Evolutionary conservation across 2,888 invertebrate genomes (phyloP).

Genomic region (Linyphia triangularis): DNA sequence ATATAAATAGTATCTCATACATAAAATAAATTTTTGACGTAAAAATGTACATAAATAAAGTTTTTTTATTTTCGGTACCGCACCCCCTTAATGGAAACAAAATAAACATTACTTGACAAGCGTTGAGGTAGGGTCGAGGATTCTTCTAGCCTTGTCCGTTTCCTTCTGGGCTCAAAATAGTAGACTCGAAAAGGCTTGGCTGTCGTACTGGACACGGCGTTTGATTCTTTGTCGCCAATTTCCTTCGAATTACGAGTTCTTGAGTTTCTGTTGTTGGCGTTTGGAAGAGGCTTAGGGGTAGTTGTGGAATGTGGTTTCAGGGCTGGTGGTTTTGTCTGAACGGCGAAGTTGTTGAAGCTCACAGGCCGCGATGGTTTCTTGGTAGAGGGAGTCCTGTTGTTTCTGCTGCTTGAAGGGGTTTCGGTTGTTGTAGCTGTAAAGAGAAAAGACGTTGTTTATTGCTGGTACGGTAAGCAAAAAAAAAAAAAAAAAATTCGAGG

Average conservation of each 20-base stretch:
- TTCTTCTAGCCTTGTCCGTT: not conserved
- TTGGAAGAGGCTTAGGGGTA: not conserved
- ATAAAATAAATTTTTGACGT: too few species aligned
- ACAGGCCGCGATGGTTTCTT: not conserved
- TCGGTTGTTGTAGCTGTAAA: not conserved
- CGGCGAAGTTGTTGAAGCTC: too few species aligned
- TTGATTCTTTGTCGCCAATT: not conserved
- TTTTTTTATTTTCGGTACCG: too few species aligned
- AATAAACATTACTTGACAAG: too few species aligned
- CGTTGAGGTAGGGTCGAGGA: not conserved
- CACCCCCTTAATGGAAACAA: too few species aligned
- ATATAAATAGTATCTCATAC: too few species aligned
- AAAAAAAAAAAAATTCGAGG: too few species aligned
- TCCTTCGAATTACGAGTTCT: not conserved
- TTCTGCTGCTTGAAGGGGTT: not conserved
- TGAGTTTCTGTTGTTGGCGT: not conserved
- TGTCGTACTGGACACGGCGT: not conserved
- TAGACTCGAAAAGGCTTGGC: slow-evolving; percentile 47
- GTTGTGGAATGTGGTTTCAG: not conserved
- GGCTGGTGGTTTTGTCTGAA: not conserved
- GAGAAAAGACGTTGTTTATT: not conserved
- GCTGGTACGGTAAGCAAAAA: too few species aligned
- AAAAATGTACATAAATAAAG: too few species aligned
- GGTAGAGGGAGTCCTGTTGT: not conserved
- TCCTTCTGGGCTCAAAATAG: slow-evolving; percentile 64